Evolutionary conservation across 2,888 invertebrate species (phyloP), one percentile per base, ranked within the genome.

Genomic region (Xestia xanthographa): DNA sequence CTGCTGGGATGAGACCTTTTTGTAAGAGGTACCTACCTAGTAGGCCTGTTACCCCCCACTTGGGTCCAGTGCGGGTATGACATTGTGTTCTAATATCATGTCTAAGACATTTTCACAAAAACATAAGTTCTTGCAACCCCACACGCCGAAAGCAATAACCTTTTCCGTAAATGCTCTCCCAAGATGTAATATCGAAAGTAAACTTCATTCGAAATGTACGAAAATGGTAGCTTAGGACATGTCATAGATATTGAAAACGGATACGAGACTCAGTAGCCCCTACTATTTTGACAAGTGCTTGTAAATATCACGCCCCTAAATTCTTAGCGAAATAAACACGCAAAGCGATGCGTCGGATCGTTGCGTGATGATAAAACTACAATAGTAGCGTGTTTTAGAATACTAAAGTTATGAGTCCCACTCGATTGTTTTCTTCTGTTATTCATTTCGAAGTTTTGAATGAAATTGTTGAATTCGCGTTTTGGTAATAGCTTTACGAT

Each of bases 241-340:
- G 29, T 14, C 60, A 29, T 41, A 38, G 63, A 74, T 85, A 85
- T 85, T 71, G 71, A 66, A 50, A 69, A 75, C 66, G 74, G 70
- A 82, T 79, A 79, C 65, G 50, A 53, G 14, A 58, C 66, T 66
- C 50, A 6, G 43, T 58, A 69, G 60, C 76, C 75, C 73, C 56
- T 84, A 79, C 73, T 63, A 43, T 71, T 68, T 60, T 68, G 62
- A 63, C 50, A 22, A 56, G 17, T 6, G 41, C 56, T 50, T 12
- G 56, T 56, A 26, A 60, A 77, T 70, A 72, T 73, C 48, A 67
- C 66, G 63, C 80, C 68, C 38, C 17, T 17, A 38, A 58, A 20
- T 79, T 75, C 29, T 20, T 6, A 29, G 20, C 26, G 43, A 48
- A 38, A 38, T 70, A 56, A 67, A 66, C 80, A 76, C 82, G 77